These are phyloP conservation scores for Coelinius sp. DNA, from an alignment of 2,888 invertebrate species.

Conservation along the genomic window DNA sequence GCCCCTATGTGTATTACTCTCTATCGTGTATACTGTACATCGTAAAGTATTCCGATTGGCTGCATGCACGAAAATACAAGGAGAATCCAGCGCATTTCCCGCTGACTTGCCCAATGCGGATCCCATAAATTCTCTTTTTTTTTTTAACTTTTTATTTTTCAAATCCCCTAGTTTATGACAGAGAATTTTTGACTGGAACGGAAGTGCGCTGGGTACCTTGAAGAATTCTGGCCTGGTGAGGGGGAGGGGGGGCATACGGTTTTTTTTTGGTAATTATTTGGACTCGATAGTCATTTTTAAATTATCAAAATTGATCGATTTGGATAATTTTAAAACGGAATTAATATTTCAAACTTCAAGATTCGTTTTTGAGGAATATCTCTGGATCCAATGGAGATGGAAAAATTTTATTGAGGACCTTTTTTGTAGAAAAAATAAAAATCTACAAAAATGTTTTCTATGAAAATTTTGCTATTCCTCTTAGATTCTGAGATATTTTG, in stretches of 20 bases:
- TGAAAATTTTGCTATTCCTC: too few relatives aligned
- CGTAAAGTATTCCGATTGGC: slow-evolving; percentile 33
- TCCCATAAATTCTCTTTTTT: slow-evolving; percentile 3
- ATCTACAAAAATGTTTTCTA: too few relatives aligned
- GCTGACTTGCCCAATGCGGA: slow-evolving; percentile 1
- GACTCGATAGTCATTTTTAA: too few relatives aligned
- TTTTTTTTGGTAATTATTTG: too few relatives aligned
- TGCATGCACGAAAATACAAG: slow-evolving; percentile 31
- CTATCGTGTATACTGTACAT: slow-evolving; percentile 13
- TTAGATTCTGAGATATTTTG: too few relatives aligned
- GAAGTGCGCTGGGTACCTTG: background rate
- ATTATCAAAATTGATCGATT: too few relatives aligned
- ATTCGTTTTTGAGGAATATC: too few relatives aligned
- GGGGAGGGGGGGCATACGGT: background rate
- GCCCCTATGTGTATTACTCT: background rate
- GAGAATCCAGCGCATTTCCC: slow-evolving; percentile 31
- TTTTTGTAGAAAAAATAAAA: too few relatives aligned
- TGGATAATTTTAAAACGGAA: too few relatives aligned
- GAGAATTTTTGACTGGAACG: background rate
- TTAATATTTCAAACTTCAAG: too few relatives aligned
- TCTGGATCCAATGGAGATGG: too few relatives aligned
- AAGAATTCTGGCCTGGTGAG: background rate
- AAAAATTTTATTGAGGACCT: too few relatives aligned
- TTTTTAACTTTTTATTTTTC: slow-evolving; percentile 18
- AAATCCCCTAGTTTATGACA: background rate